Evolutionary conservation across 2,797 vertebrate genomes (phyloP), one percentile per base, ranked within the genome.

Genomic region (Phrynocephalus vlangalii): DNA sequence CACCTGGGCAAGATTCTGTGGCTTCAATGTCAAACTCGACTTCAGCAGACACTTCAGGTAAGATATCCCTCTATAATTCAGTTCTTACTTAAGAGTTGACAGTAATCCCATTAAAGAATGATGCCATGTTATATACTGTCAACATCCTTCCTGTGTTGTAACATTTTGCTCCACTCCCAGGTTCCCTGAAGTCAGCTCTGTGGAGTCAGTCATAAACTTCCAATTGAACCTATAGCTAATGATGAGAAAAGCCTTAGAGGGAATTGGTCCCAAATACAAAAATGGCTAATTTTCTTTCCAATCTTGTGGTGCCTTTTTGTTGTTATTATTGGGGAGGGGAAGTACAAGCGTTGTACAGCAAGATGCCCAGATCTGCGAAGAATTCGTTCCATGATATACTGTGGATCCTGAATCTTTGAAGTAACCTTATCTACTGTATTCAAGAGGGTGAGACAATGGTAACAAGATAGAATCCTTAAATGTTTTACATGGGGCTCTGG

Each of bases 31-130:
- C 79, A 85, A 85, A 56, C 76, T 73, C 30, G 26, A 2, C n/a
- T 90, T 0, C 48, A 90, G 56, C 81, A 84, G 60, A 13, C 60
- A 88, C 71, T 86, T 2, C 67, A 82, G 80, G 71, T 84, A 75
- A 22, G 88, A 79, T 66, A 70, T 66, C 6, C 1, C 85, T 89
- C 90, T 63, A 13, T 87, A 87, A 13, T 90, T 90, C 89, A 88
- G 91, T 92, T 92, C 90, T 26, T 75, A 76, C 90, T 84, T 79
- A 84, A 78, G 67, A 70, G 82, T 22, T 90, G 91, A 86, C 89
- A 91, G 5, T 84, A 81, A 73, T 3, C 38, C 66, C 75, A 0
- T 52, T 89, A 70, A 24, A 1, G 0, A 3, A 28, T 1, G 86
- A 83, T 60, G 26, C 79, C 48, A 2, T 66, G 48, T 83, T 67